Evolutionary conservation across 1,140 invertebrate species (phyloP), one percentile per base, ranked within the genome.

Genomic region (Neuroterus valhalla): DNA sequence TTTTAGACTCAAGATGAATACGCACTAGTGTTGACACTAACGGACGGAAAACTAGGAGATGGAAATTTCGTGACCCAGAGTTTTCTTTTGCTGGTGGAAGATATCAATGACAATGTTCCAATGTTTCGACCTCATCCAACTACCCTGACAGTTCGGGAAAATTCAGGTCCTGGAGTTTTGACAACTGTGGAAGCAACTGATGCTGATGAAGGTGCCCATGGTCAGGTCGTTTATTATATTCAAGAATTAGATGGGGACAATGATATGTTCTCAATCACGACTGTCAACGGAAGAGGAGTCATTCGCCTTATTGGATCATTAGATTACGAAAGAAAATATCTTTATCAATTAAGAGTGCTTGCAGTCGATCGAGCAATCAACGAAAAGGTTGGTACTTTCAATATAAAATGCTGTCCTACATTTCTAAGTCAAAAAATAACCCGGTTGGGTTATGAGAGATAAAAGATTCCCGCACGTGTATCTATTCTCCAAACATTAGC

Each of bases 41-140:
- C 96, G 1, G 97, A 98, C 87, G 96, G 96, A 62, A 93, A 94
- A 83, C 91, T 97, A 26, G 95, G 95, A 2, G 95, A 96, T 62
- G 95, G 95, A 66, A 96, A 96, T 86, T 97, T 94, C 89, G 95
- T 98, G 72, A 97, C 96, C 4, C 96, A 98, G 90, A 96, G 96
- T 83, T 92, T 98, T 69, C 89, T 98, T 70, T 89, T 98, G 15
- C 90, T 97, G 66, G 96, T 98, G 0, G 96, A 98, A 89, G 97
- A 98, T 87, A 94, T 96, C 11, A 98, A 98, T 82, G 97, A 98
- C 90, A 97, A 97, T 90, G 93, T 94, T 75, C 96, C 97, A 3
- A 92, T 96, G 66, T 98, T 98, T 87, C 93, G 94, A 82, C 94
- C 95, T 14, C 96, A 97, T 89, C 94, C 95, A 75, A 93, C 95